Conservation (phyloP, 2,113 vertebrate genomes). For the Ciconia maguari region DNA sequence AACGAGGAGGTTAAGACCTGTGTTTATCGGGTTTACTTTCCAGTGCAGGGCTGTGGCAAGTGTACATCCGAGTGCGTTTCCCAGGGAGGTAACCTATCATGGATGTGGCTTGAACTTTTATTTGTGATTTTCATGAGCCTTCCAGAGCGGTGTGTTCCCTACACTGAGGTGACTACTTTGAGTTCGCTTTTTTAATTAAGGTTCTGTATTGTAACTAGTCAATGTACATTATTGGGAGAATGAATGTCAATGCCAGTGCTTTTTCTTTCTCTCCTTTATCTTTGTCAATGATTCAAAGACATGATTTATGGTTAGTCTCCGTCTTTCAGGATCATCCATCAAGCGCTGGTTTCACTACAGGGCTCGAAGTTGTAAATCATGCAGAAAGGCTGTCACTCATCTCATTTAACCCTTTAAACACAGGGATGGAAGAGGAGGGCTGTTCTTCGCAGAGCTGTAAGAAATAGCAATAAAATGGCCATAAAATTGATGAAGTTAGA, state of each 20-base stretch:
- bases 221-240: slow-evolving; percentile 99
- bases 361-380: slow-evolving; percentile 99
- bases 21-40: neutral
- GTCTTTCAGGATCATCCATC: slow-evolving; percentile 99
- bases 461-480: slow-evolving; percentile 1
- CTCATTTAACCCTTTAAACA: slow-evolving; percentile 92
- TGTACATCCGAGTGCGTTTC: neutral
- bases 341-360: slow-evolving; percentile 93
- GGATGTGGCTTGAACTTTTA: slow-evolving; percentile 38
- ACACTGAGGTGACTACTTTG: slow-evolving; percentile 65
- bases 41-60: neutral
- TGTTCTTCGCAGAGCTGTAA: neutral
- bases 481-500: slow-evolving; percentile 13
- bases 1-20: neutral
- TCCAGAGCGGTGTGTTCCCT: neutral
- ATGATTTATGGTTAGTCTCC: slow-evolving; percentile 99
- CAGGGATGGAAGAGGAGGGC: neutral
- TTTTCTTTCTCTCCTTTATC: slow-evolving; percentile 99
- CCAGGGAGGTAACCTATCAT: neutral
- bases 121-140: slow-evolving; percentile 52
- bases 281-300: slow-evolving; percentile 99
- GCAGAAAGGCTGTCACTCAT: slow-evolving; percentile 99
- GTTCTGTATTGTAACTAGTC: slow-evolving; percentile 99
- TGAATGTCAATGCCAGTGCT: slow-evolving; percentile 98
- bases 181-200: slow-evolving; percentile 96